These are phyloP conservation scores for Neoseiulus cucumeris DNA, from an alignment of 1,140 invertebrate genomes.

Conservation along the genomic window DNA sequence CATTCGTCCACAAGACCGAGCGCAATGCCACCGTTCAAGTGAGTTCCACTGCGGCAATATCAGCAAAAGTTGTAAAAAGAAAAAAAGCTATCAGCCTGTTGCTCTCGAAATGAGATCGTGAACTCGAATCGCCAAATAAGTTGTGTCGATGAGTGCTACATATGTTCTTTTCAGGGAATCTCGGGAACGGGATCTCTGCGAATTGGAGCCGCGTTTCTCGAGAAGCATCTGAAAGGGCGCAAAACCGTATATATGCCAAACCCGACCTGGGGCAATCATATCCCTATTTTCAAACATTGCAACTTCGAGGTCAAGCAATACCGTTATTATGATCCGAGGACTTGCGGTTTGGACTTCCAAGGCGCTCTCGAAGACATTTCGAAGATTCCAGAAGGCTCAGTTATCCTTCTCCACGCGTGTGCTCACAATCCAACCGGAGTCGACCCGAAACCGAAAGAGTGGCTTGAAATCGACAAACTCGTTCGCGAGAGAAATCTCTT, in stretches of 20 bases:
- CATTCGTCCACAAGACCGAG: slow-evolving; percentile 46
- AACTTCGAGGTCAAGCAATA: slow-evolving; percentile 73
- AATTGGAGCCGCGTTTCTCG: slow-evolving; percentile 69
- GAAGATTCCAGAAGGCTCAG: slow-evolving; percentile 76
- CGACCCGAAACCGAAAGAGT: slow-evolving; percentile 69
- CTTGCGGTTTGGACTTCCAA: slow-evolving; percentile 80
- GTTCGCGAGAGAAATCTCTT: slow-evolving; percentile 54
- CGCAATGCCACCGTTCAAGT: slow-evolving; percentile 29
- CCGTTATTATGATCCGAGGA: slow-evolving; percentile 84
- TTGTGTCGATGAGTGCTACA: no score
- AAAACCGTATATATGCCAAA: slow-evolving; percentile 77
- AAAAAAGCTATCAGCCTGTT: no score
- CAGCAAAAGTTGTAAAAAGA: no score
- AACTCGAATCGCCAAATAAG: no score
- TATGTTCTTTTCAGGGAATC: slow-evolving; percentile 42
- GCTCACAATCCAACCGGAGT: slow-evolving; percentile 99
- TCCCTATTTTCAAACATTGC: slow-evolving; percentile 65
- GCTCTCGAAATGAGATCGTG: no score
- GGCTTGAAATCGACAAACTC: slow-evolving; percentile 54
- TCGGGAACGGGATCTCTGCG: slow-evolving; percentile 93
- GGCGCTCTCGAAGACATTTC: slow-evolving; percentile 75
- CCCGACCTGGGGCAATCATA: slow-evolving; percentile 98
- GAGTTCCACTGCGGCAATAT: no score
- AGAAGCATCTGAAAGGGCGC: slow-evolving; percentile 51
- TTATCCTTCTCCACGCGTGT: slow-evolving; percentile 88